These are phyloP conservation scores for Ctenodactylus gundi DNA, from an alignment of 2,113 vertebrate species.

Conservation along the genomic window DNA sequence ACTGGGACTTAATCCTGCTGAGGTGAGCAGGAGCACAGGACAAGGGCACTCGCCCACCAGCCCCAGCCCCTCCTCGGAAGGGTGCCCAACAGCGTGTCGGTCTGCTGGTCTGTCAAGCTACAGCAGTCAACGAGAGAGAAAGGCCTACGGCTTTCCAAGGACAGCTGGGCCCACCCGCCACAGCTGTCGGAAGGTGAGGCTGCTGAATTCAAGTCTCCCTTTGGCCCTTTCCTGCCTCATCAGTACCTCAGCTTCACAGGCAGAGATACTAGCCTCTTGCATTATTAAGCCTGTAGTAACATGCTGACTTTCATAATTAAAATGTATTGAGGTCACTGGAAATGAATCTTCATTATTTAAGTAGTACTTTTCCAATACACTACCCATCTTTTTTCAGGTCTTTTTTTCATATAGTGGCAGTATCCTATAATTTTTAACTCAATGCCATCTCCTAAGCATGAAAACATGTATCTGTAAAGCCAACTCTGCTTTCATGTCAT, in stretches of 20 bases:
- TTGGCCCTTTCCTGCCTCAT: background rate
- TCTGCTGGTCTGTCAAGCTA: background rate
- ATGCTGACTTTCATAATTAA: background rate
- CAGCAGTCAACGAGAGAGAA: background rate
- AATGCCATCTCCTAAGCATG: background rate
- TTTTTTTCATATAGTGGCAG: background rate
- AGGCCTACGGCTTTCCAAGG: background rate
- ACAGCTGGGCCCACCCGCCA: background rate
- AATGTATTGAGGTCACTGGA: background rate
- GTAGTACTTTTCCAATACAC: background rate
- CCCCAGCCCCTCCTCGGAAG: background rate
- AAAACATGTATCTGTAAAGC: background rate
- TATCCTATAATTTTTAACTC: background rate
- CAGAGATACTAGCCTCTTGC: background rate
- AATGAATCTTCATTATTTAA: constrained; percentile 16
- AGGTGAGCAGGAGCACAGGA: background rate
- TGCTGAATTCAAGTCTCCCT: background rate
- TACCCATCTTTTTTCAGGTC: background rate
- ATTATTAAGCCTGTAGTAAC: background rate
- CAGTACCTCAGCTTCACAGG: background rate
- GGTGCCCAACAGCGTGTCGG: background rate
- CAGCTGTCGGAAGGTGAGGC: background rate
- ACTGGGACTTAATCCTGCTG: background rate
- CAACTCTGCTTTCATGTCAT: background rate
- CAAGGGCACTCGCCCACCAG: background rate